Conservation (phyloP, 1,140 invertebrate species). For the Chironomus tepperi region DNA sequence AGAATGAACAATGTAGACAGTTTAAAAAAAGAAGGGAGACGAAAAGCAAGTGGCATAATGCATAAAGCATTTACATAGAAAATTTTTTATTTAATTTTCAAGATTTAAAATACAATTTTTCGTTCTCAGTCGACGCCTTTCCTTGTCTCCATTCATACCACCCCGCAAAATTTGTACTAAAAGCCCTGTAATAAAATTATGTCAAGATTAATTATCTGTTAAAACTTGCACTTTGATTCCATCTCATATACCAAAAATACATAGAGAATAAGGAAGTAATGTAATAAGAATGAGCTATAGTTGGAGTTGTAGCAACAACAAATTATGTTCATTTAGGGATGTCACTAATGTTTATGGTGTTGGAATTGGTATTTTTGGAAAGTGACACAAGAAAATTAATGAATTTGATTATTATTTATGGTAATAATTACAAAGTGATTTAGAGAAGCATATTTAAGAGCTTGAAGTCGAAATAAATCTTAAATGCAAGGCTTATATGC, state of each 20-base stretch:
- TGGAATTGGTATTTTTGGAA: no score
- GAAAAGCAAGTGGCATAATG: background rate
- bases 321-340: no score
- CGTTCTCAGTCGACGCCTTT: background rate
- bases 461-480: no score
- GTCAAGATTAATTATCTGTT: slow-evolving; percentile 14
- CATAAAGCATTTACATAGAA: background rate
- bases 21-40: background rate
- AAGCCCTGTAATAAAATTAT: slow-evolving; percentile 21
- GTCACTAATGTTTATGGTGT: no score
- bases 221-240: background rate
- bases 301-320: background rate
- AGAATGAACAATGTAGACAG: background rate
- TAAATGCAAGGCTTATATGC: no score
- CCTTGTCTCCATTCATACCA: background rate
- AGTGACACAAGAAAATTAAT: no score
- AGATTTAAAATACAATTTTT: background rate
- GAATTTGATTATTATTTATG: no score
- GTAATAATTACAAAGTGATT: no score
- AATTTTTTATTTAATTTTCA: background rate
- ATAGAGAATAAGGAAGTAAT: background rate
- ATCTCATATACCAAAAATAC: background rate
- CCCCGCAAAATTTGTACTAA: slow-evolving; percentile 16
- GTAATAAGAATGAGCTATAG: background rate
- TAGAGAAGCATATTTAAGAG: no score